phyloP scores from a whole-genome alignment of 2,888 invertebrate species.

The Phortica magna region DNA sequence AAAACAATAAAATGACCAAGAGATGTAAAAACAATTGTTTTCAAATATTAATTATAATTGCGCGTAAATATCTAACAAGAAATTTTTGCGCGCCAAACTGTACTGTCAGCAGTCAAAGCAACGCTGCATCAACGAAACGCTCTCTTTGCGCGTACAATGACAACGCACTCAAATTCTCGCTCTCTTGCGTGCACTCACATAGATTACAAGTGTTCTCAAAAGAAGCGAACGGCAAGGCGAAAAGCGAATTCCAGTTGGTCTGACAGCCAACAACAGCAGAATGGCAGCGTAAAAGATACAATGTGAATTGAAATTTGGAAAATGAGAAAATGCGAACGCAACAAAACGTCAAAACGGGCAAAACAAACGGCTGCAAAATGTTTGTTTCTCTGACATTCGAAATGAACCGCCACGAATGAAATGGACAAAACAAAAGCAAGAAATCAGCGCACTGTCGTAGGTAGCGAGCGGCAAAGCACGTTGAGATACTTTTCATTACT shows the following conservation, averaged over 20 bases:
- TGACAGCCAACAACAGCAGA: not conserved
- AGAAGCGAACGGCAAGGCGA: slow-evolving; percentile 65
- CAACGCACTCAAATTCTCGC: not conserved
- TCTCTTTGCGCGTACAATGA: not conserved
- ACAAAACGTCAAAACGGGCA: slow-evolving; percentile 30
- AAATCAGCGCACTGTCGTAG: slow-evolving; percentile 54
- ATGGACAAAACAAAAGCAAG: slow-evolving; percentile 72
- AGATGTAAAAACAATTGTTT: not conserved
- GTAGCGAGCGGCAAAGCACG: not conserved
- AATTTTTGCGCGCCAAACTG: not conserved
- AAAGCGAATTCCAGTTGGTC: slow-evolving; percentile 49
- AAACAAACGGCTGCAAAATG: slow-evolving; percentile 36
- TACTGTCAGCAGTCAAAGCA: not conserved
- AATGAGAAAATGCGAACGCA: slow-evolving; percentile 30
- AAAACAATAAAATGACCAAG: not conserved
- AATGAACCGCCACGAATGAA: slow-evolving; percentile 65
- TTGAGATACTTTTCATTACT: not conserved
- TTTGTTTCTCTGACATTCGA: slow-evolving; percentile 35
- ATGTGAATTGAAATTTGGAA: not conserved
- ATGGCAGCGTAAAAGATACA: slow-evolving; percentile 17
- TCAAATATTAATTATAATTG: not conserved
- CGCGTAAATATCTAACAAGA: not conserved
- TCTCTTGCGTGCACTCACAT: slow-evolving; percentile 8
- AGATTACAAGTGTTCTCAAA: slow-evolving; percentile 55
- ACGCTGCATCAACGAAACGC: not conserved